Percentiles rank a stretch among this genome's conserved stretches.
Evolutionary conservation across 2,797 vertebrate genomes (phyloP).

Genomic region (Megalops cyprinoides): DNA sequence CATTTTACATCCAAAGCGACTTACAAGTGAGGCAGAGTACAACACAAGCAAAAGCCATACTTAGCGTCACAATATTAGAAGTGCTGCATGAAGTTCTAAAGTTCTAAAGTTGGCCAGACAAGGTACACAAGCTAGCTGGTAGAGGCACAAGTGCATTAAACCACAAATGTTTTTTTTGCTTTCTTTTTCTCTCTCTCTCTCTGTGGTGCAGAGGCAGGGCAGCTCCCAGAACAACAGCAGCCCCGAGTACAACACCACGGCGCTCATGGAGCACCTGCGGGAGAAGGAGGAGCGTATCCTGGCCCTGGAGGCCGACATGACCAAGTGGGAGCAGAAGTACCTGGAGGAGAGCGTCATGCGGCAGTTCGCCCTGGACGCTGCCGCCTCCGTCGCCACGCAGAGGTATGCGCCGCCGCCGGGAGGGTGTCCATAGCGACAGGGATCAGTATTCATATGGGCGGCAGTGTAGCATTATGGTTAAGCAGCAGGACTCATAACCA

Average conservation of each 20-base stretch:
- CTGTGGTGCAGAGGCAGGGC: slow-evolving; percentile 83
- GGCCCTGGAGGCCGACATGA: slow-evolving; percentile 97
- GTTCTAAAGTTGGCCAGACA: no score
- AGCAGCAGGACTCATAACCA: no score
- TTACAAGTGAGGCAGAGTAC: no score
- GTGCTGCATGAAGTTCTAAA: no score
- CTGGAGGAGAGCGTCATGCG: slow-evolving; percentile 98
- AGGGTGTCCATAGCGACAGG: slow-evolving; percentile 18
- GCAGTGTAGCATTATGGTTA: no score
- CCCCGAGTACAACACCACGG: slow-evolving; percentile 84
- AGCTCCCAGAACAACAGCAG: slow-evolving; percentile 72
- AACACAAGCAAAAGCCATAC: no score
- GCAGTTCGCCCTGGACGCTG: slow-evolving; percentile 95
- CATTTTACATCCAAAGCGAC: no score
- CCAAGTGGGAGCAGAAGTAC: slow-evolving; percentile 99
- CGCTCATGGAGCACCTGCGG: slow-evolving; percentile 91
- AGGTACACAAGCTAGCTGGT: no score
- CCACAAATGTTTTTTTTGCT: background rate
- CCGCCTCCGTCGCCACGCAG: slow-evolving; percentile 92
- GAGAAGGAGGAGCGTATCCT: slow-evolving; percentile 97
- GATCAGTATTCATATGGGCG: no score
- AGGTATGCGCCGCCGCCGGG: slow-evolving; percentile 68
- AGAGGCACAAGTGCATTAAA: no score
- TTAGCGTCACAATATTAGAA: no score
- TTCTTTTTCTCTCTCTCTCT: background rate